These are phyloP conservation scores for Parasteatoda lunata DNA, from an alignment of 2,888 invertebrate species.

Conservation along the genomic window DNA sequence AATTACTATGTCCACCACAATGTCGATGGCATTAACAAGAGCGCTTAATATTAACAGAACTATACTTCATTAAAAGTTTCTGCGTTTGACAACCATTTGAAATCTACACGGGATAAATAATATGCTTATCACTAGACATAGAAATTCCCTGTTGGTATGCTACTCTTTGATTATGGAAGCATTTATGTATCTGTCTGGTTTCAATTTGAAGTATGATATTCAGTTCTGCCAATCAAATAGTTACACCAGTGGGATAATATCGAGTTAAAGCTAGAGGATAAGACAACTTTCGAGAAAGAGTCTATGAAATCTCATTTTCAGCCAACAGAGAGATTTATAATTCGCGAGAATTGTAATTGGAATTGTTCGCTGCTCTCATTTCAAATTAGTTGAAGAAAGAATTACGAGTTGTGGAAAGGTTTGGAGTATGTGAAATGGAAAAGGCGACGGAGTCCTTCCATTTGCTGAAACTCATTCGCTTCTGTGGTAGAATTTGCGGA, in stretches of 20 bases:
- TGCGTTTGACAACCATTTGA: slow-evolving; percentile 52
- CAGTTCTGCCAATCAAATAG: background rate
- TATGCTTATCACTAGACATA: slow-evolving; percentile 21
- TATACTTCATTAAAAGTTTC: slow-evolving; percentile 49
- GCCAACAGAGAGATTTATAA: slow-evolving; percentile 25
- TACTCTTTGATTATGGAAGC: slow-evolving; percentile 17
- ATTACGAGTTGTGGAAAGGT: background rate
- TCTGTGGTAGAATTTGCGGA: no score
- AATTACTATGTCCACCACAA: slow-evolving; percentile 58
- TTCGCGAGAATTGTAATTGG: slow-evolving; percentile 10
- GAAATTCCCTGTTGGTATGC: slow-evolving; percentile 37
- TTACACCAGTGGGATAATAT: slow-evolving; percentile 10
- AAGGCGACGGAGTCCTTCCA: background rate
- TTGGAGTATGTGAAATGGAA: background rate
- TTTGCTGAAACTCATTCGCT: background rate
- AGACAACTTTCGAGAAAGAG: slow-evolving; percentile 7
- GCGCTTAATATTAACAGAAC: slow-evolving; percentile 46
- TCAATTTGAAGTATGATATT: slow-evolving; percentile 16
- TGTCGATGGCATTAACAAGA: slow-evolving; percentile 50
- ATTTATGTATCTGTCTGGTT: slow-evolving; percentile 13
- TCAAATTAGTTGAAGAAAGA: background rate
- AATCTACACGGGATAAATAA: slow-evolving; percentile 52
- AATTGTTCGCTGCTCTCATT: slow-evolving; percentile 26
- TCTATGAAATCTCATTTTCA: slow-evolving; percentile 27
- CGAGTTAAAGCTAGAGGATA: slow-evolving; percentile 23